Conservation (phyloP, 2,888 invertebrate genomes). For the Xylocampa areola region DNA sequence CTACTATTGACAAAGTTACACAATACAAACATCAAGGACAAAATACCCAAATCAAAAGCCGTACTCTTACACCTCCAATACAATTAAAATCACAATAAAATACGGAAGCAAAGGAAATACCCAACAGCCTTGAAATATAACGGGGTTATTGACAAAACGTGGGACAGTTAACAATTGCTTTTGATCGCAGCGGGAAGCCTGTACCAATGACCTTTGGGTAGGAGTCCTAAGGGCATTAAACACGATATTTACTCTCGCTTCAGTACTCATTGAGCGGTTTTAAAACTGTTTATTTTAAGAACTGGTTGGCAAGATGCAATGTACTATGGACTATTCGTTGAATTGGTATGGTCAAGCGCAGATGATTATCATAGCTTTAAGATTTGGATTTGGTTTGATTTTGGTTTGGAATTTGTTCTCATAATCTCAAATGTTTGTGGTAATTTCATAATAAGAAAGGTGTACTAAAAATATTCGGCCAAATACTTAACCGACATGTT, state of each 20-base stretch:
- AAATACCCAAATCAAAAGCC: constrained; percentile 2
- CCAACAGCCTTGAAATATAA: constrained; percentile 36
- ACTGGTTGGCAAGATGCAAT: neutral
- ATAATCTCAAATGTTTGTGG: constrained; percentile 1
- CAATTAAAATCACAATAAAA: constrained; percentile 36
- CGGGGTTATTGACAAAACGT: constrained; percentile 22
- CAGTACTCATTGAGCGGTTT: neutral
- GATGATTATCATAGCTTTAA: constrained; percentile 10
- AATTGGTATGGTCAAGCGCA: constrained; percentile 26
- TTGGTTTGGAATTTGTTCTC: constrained; percentile 9
- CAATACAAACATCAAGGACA: neutral
- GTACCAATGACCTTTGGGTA: constrained; percentile 30
- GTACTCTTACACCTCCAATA: constrained; percentile 3
- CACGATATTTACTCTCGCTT: neutral
- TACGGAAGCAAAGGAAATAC: constrained; percentile 21
- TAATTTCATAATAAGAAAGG: neutral
- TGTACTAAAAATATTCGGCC: too few relatives aligned
- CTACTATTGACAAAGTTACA: too few relatives aligned
- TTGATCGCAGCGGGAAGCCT: constrained; percentile 42
- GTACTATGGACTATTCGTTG: constrained; percentile 11
- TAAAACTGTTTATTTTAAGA: neutral
- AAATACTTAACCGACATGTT: too few relatives aligned
- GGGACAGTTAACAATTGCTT: constrained; percentile 32
- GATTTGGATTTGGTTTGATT: too few relatives aligned
- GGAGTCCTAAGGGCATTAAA: constrained; percentile 5